Evolutionary conservation across 2,888 invertebrate species (phyloP).

Genomic region (Scelioninae gen. 1): DNA sequence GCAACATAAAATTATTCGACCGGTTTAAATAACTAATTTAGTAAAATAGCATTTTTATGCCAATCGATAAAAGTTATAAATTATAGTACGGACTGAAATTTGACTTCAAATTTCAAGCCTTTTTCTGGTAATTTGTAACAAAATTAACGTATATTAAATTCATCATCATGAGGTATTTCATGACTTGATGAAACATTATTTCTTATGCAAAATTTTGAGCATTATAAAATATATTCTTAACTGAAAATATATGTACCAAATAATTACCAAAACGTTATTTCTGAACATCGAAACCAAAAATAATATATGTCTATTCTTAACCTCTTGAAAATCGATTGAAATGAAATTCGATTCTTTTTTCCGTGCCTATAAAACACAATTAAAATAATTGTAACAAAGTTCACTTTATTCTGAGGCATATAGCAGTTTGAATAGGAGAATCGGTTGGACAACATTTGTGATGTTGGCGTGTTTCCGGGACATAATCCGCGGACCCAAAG

Average conservation of each 20-base stretch:
- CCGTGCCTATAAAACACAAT: slow-evolving; percentile 14
- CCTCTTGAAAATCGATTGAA: too few relatives aligned
- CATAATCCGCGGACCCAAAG: slow-evolving; percentile 79
- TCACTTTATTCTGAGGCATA: slow-evolving; percentile 14
- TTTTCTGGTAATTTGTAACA: neutral
- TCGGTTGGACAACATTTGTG: slow-evolving; percentile 57
- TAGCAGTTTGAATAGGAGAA: slow-evolving; percentile 28
- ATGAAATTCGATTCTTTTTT: slow-evolving; percentile 12
- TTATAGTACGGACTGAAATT: neutral
- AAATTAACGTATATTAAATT: neutral
- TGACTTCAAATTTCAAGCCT: neutral
- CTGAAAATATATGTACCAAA: too few relatives aligned
- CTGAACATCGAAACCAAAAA: too few relatives aligned
- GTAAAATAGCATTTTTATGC: neutral
- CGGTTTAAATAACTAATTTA: neutral
- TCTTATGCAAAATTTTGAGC: too few relatives aligned
- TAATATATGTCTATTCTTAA: too few relatives aligned
- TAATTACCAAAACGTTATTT: too few relatives aligned
- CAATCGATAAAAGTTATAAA: neutral
- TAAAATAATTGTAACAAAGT: slow-evolving; percentile 44
- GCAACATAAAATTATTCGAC: neutral
- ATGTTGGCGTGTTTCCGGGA: slow-evolving; percentile 79
- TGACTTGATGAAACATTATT: too few relatives aligned
- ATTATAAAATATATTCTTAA: too few relatives aligned
- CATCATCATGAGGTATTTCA: too few relatives aligned